A percentile compares a stretch with the other conserved stretches of the same genome.
phyloP scores from a whole-genome alignment of 2,797 vertebrate genomes.

The Trachurus trachurus region DNA sequence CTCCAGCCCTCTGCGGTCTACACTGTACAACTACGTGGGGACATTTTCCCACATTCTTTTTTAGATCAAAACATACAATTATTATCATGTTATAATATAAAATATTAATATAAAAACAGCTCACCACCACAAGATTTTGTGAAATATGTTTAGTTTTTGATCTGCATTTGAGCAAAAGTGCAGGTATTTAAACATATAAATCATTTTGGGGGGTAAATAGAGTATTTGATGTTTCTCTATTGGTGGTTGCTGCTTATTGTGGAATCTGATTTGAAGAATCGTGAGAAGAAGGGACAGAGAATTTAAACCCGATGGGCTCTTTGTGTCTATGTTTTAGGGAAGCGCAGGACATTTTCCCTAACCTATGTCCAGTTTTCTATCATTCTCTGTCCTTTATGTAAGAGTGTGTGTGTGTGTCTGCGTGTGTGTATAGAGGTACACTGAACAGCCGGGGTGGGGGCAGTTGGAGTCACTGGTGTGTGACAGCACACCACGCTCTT shows the following conservation, averaged over 20 bases:
- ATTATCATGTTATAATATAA: no score
- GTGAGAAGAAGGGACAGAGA: no score
- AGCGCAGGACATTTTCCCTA: no score
- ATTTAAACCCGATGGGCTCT: no score
- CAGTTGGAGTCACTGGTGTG: constrained; percentile 73
- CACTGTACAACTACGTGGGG: not conserved
- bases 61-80: not conserved
- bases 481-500: constrained; percentile 62
- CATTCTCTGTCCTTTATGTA: not conserved
- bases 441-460: constrained; percentile 55
- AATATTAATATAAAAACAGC: not conserved
- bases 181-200: not conserved
- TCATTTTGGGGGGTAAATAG: not conserved
- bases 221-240: no score
- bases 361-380: no score
- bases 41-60: not conserved
- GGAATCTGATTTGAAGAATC: no score
- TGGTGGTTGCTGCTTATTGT: no score
- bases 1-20: not conserved
- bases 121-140: not conserved
- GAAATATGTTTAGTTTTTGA: not conserved
- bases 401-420: constrained; percentile 2
- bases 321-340: no score
- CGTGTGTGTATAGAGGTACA: not conserved
- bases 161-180: not conserved